phyloP scores from a whole-genome alignment of 2,113 vertebrate genomes.

The human region GRCh38 chr5:42809001-42809500 shows the following conservation, averaged over 20 bases:
- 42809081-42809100: background rate
- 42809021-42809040: background rate
- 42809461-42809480: background rate
- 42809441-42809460: background rate
- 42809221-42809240: background rate
- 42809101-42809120: background rate
- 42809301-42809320: background rate
- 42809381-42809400: background rate
- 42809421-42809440: background rate
- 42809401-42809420: background rate
- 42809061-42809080: background rate
- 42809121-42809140: background rate
- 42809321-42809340: background rate
- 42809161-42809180: background rate
- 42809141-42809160: background rate
- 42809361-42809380: constrained; percentile 3
- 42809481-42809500: background rate
- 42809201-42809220: background rate
- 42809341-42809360: background rate
- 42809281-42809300: background rate
- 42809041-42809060: background rate
- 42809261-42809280: background rate
- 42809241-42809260: background rate
- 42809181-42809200: background rate
- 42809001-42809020: background rate